Evolutionary conservation across 2,888 invertebrate genomes (phyloP), one percentile per base, ranked within the genome.

Genomic region (Pristionchus fissidentatus): DNA sequence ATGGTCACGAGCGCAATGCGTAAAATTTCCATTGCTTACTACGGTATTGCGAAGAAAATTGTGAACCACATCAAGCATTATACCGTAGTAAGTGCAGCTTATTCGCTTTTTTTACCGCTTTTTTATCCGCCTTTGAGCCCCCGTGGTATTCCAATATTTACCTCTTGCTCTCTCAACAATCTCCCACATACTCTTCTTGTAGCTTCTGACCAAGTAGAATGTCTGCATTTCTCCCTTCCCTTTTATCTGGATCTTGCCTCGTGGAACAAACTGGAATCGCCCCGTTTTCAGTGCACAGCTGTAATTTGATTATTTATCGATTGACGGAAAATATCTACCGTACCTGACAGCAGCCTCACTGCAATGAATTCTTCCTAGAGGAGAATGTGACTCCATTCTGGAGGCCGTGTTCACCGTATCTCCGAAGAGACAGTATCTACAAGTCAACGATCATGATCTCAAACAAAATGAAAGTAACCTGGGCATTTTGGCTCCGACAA

Each of bases 161-260:
- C 90, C 90, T 86, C 90, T 81, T 32, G 85, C 84, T 13, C 87
- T 77, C 60, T 86, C 86, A 62, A 90, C 88, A 32, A 91, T 90
- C 86, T 91, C 91, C 91, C 91, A 91, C 78, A 91, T 87, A 10
- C 91, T 91, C 73, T 89, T 85, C 85, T 91, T 91, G 57, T 84
- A 85, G 66, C 89, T 90, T 38, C 87, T 84, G 49, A 85, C 46
- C 29, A 91, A 84, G 75, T 88, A 91, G 84, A 88, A 90, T 0
- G 91, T 91, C 35, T 89, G 87, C 91, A 91, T 90, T 77, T 89
- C 87, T 3, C 90, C 89, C 75, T 83, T 84, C 13, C 87, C 85
- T 83, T 91, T 91, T 55, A 91, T 89, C 41, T 83, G 86, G 19
- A 89, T 88, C 41, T 84, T 86, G 35, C 91, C 91, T 13, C 91